A percentile compares a stretch with the other conserved stretches of the same genome.
Evolutionary conservation across 2,113 vertebrate genomes (phyloP).

Genomic region (Pristiophorus japonicus): DNA sequence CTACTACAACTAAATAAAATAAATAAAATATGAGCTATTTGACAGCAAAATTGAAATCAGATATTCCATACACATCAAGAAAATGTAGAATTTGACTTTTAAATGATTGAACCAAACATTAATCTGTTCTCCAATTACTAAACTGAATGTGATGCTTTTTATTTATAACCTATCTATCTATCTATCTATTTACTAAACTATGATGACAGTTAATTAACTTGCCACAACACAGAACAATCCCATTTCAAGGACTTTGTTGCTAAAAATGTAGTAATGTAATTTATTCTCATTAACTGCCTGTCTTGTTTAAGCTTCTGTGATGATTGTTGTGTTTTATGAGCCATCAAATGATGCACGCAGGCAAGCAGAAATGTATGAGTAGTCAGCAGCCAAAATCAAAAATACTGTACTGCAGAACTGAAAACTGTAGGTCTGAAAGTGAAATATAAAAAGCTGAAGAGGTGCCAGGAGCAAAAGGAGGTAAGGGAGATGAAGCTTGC

Average conservation of each 20-base stretch:
- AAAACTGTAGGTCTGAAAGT: background rate
- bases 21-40: slow-evolving; percentile 6
- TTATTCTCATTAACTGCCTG: slow-evolving; percentile 50
- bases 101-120: background rate
- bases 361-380: background rate
- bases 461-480: background rate
- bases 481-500: background rate
- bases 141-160: background rate
- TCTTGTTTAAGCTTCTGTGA: slow-evolving; percentile 34
- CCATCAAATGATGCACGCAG: background rate
- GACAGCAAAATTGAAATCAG: slow-evolving; percentile 13
- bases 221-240: slow-evolving; percentile 38
- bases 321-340: slow-evolving; percentile 11
- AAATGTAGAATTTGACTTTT: slow-evolving; percentile 24
- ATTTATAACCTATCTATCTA: background rate
- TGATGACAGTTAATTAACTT: slow-evolving; percentile 54
- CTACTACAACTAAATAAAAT: slow-evolving; percentile 21
- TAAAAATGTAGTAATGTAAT: slow-evolving; percentile 42
- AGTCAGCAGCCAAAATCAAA: slow-evolving; percentile 19
- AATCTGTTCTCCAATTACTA: background rate
- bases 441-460: background rate
- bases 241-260: slow-evolving; percentile 48
- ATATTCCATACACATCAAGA: background rate
- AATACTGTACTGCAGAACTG: background rate
- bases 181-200: slow-evolving; percentile 51